phyloP scores from a whole-genome alignment of 1,140 invertebrate genomes.

The Leptinotarsa texana region DNA sequence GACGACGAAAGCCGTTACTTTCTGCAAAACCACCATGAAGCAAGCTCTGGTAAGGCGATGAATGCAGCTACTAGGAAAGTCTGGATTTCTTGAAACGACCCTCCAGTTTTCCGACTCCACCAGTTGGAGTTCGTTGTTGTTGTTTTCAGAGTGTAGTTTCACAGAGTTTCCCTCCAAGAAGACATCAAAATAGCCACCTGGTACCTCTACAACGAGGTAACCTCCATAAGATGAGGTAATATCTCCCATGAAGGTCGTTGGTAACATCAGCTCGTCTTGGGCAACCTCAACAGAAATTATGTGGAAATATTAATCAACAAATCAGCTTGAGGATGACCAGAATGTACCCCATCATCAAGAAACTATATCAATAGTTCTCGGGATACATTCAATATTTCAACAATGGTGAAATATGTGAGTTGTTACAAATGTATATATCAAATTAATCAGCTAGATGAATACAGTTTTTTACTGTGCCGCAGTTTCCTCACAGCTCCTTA shows the following conservation, averaged over 20 bases:
- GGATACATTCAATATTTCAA: too few relatives aligned
- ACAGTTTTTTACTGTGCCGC: too few relatives aligned
- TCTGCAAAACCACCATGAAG: constrained; percentile 88
- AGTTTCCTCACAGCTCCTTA: too few relatives aligned
- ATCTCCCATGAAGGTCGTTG: constrained; percentile 83
- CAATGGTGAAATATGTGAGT: too few relatives aligned
- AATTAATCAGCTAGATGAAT: too few relatives aligned
- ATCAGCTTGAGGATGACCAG: too few relatives aligned
- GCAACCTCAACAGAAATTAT: constrained; percentile 4
- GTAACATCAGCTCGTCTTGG: constrained; percentile 51
- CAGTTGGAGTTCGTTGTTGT: constrained; percentile 57
- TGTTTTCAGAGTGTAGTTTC: constrained; percentile 31
- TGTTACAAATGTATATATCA: too few relatives aligned
- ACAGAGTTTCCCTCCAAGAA: constrained; percentile 41
- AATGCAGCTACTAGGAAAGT: constrained; percentile 33
- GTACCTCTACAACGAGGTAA: constrained; percentile 62
- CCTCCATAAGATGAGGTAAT: constrained; percentile 92
- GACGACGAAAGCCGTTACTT: constrained; percentile 73
- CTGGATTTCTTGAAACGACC: constrained; percentile 26
- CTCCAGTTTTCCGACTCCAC: constrained; percentile 58
- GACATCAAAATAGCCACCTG: constrained; percentile 33
- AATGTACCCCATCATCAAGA: too few relatives aligned
- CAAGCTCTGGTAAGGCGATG: constrained; percentile 68
- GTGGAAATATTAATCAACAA: too few relatives aligned
- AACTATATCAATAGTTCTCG: too few relatives aligned